Evolutionary conservation across 2,797 vertebrate genomes (phyloP).

Genomic region (Neoniphon sammara): DNA sequence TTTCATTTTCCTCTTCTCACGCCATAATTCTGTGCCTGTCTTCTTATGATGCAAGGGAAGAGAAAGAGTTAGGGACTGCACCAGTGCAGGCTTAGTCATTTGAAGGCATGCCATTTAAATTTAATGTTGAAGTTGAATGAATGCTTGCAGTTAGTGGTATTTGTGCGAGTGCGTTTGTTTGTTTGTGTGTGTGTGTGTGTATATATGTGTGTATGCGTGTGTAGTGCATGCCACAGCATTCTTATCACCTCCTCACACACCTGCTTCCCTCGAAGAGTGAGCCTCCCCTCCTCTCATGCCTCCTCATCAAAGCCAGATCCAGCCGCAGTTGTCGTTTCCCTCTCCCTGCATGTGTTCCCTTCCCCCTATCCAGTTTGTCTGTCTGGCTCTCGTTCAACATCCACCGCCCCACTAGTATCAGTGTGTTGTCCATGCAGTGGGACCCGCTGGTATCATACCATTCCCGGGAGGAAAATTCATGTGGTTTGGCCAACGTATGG

Average conservation of each 20-base stretch:
- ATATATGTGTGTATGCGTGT: conserved; percentile 45
- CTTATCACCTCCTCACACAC: conserved; percentile 84
- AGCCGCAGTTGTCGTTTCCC: conserved; percentile 72
- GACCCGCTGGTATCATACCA: conserved; percentile 64
- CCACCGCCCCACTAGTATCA: conserved; percentile 57
- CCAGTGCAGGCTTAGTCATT: conserved; percentile 50
- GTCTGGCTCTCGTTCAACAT: conserved; percentile 74
- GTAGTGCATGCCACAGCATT: conserved; percentile 78
- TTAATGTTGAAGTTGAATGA: conserved; percentile 61
- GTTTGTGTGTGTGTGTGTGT: conserved; percentile 41
- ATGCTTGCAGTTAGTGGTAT: conserved; percentile 55
- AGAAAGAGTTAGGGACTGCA: conserved; percentile 29
- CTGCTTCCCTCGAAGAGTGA: conserved; percentile 81
- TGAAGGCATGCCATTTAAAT: conserved; percentile 68
- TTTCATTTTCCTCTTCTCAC: conserved; percentile 36
- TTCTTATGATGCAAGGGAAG: conserved; percentile 31
- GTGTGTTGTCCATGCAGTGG: conserved; percentile 59
- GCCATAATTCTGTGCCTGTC: conserved; percentile 41
- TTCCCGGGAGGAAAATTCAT: conserved; percentile 57
- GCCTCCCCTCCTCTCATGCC: conserved; percentile 81
- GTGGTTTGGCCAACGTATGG: conserved; percentile 43
- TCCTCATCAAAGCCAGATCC: conserved; percentile 81
- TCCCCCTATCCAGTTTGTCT: conserved; percentile 62
- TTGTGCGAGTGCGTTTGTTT: conserved; percentile 61
- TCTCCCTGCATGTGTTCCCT: conserved; percentile 46